Evolutionary conservation across 2,888 invertebrate genomes (phyloP), one percentile per base, ranked within the genome.

Genomic region (Nysson spinosus): DNA sequence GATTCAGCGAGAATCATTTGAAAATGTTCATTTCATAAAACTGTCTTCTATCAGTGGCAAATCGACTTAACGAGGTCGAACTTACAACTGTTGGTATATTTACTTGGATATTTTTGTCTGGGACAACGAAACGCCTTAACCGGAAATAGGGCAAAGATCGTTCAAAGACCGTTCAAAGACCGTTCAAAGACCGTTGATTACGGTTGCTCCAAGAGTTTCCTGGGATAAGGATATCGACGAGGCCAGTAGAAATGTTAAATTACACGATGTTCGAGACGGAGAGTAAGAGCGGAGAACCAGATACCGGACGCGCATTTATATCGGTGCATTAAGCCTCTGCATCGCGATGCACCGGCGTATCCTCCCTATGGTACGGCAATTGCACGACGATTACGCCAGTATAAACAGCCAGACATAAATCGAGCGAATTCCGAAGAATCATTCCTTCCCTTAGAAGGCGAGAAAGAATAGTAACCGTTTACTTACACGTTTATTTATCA

Each of bases 271-370:
- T 30, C 56, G 56, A 24, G 57, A 46, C 47, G 49, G 60, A 51
- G 62, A 62, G 54, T 35, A 17, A 43, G 55, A 51, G 65, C 47
- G 56, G 62, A 73, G 66, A 74, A 74, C 64, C 63, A 72, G 71
- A 76, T 74, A 77, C 77, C 68, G 74, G 72, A 73, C 70, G 75
- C 67, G 76, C 78, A 78, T 78, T 78, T 78, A 78, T 77, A 78
- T 78, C 73, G 75, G 65, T 62, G 72, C 75, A 78, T 78, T 78
- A 78, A 57, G 70, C 60, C 64, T 32, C 52, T 54, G 63, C 67
- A 68, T 68, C 67, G 62, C 66, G 73, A 73, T 71, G 69, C 72
- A 24, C 63, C 68, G 51, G 49, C 61, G 54, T 54, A 44, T 69
- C 68, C 66, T 62, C 51, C 43, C 49, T 51, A 47, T 60, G 50